phyloP scores from a whole-genome alignment of 37 sponge, comb jelly and placozoan genomes.

The Aphrocallistes beatrix region DNA sequence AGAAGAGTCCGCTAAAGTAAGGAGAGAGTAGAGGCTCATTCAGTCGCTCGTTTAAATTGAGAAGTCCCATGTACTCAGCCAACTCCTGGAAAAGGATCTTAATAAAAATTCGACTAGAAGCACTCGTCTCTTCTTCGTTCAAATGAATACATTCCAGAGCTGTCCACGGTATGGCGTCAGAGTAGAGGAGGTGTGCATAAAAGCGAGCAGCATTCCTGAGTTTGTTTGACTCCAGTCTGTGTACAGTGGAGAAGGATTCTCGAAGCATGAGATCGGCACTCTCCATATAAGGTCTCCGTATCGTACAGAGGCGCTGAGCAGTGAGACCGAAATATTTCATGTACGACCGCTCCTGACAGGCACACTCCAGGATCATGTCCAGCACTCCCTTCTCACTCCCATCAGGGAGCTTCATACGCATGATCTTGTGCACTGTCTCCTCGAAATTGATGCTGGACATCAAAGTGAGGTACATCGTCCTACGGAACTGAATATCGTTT shows the following conservation, averaged over 20 bases:
- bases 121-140: conserved; percentile 94
- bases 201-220: conserved; percentile 84
- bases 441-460: conserved; percentile 90
- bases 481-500: conserved; percentile 45
- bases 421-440: conserved; percentile 92
- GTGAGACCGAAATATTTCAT: conserved; percentile 65
- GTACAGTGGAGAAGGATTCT: conserved; percentile 75
- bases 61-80: conserved; percentile 82
- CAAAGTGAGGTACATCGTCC: conserved; percentile 91
- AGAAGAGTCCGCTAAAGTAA: conserved; percentile 83
- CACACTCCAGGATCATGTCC: conserved; percentile 78
- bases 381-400: conserved; percentile 77
- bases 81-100: conserved; percentile 98
- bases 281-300: conserved; percentile 80
- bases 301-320: conserved; percentile 66
- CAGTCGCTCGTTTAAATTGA: conserved; percentile 70
- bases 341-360: conserved; percentile 79
- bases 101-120: conserved; percentile 96
- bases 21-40: conserved; percentile 60
- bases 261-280: conserved; percentile 56
- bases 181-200: conserved; percentile 81
- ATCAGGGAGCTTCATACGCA: conserved; percentile 57
- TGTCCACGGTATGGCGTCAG: conserved; percentile 96
- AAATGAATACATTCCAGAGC: conserved; percentile 69
- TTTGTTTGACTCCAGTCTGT: conserved; percentile 94